Evolutionary conservation across 2,113 vertebrate genomes (phyloP), one percentile per base, ranked within the genome.

Genomic region (Odobenus rosmarus): DNA sequence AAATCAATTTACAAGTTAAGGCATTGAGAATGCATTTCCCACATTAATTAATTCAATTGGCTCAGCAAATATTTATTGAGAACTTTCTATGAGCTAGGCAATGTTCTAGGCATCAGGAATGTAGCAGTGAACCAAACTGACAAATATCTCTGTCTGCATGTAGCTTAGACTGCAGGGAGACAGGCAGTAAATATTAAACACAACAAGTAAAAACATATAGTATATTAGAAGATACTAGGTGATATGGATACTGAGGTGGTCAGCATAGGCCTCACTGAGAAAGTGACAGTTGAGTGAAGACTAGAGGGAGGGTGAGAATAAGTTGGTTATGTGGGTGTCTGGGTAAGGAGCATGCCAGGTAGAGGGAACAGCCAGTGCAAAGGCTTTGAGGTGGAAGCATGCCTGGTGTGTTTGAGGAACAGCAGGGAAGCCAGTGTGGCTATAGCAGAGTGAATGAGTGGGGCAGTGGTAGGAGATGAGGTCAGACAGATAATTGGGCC

Each of bases 21-120:
- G 71, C n/a, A 42, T 49, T 77, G 80, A 76, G 81, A 90, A 59
- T 79, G 21, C 26, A 93, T 87, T 93, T 71, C 18, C 26, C 23
- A 77, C 46, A 64, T 96, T 94, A 77, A 95, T 96, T 95, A 15
- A 71, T 77, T 92, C 39, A 76, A 14, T 91, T 92, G 79, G n/a
- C 57, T 96, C 7, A 42, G 61, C 24, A 93, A 72, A 83, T 93
- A 69, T 84, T 95, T 88, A 42, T n/a, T 62, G 72, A 90, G 72
- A 85, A 76, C 28, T 88, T 96, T 59, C 49, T 94, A 39, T 21
- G 26, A 89, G 36, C 33, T 67, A 72, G 39, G 59, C 11, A 79
- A 18, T 88, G 7, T 88, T 97, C 18, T 82, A 86, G 74, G 26
- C 33, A 77, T 71, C 13, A 87, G 18, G 57, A 42, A 83, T 51